Evolutionary conservation across 2,113 vertebrate species (phyloP).

Genomic region (Planiliza haematocheilus): DNA sequence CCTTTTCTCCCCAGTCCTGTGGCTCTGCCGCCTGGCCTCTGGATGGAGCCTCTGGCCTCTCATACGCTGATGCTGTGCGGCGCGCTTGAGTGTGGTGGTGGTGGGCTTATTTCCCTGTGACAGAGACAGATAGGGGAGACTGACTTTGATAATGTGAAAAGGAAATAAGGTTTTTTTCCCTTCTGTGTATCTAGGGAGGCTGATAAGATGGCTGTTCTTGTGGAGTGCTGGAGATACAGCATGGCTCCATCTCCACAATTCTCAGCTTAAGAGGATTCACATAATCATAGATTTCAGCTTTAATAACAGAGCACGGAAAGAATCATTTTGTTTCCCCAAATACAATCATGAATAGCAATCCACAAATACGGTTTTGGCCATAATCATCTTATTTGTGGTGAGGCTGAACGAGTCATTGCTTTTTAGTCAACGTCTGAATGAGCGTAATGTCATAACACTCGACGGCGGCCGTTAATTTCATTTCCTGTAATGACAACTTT

Average conservation of each 20-base stretch:
- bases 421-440: constrained; percentile 13
- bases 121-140: constrained; percentile 56
- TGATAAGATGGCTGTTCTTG: constrained; percentile 50
- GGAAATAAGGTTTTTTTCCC: constrained; percentile 42
- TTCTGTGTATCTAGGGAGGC: constrained; percentile 37
- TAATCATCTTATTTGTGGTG: not conserved
- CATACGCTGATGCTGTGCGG: not conserved
- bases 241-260: constrained; percentile 17
- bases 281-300: constrained; percentile 34
- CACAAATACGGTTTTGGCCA: not conserved
- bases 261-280: constrained; percentile 21
- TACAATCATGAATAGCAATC: constrained; percentile 18
- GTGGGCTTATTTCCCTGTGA: constrained; percentile 52
- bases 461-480: constrained; percentile 8
- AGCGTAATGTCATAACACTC: not conserved
- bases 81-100: constrained; percentile 9
- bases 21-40: constrained; percentile 55
- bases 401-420: not conserved
- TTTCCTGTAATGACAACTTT: not conserved
- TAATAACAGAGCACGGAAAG: constrained; percentile 18
- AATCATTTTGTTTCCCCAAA: not conserved
- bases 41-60: constrained; percentile 60
- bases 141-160: constrained; percentile 63
- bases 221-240: constrained; percentile 9
- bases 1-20: constrained; percentile 47